phyloP scores from a whole-genome alignment of 2,888 invertebrate genomes.

The Embidobia sp. region DNA sequence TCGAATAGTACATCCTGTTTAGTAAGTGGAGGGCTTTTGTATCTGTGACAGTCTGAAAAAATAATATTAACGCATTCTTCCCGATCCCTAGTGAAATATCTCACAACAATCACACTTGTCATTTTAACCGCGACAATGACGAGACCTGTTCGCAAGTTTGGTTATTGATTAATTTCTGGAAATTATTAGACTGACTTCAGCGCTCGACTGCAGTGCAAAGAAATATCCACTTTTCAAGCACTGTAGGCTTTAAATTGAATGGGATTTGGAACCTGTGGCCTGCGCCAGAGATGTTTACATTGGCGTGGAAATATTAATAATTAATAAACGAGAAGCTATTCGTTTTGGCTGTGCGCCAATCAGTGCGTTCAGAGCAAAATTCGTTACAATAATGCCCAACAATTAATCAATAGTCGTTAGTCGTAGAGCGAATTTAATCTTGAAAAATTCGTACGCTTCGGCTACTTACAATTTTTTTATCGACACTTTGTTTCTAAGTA shows the following conservation, averaged over 20 bases:
- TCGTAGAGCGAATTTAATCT: slow-evolving; percentile 14
- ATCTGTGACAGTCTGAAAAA: slow-evolving; percentile 56
- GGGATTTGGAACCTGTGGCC: neutral
- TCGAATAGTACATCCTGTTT: slow-evolving; percentile 20
- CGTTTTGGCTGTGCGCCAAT: slow-evolving; percentile 32
- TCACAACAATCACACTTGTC: slow-evolving; percentile 32
- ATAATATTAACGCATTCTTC: slow-evolving; percentile 28
- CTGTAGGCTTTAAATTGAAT: neutral
- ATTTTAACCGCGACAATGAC: slow-evolving; percentile 5
- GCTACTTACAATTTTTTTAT: slow-evolving; percentile 37
- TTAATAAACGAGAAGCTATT: slow-evolving; percentile 38
- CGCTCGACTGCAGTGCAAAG: neutral
- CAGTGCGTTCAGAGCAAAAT: slow-evolving; percentile 14
- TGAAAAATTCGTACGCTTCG: slow-evolving; percentile 29
- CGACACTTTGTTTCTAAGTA: slow-evolving; percentile 33
- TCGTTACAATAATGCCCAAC: slow-evolving; percentile 52
- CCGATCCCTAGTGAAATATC: slow-evolving; percentile 20
- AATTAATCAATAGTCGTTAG: slow-evolving; percentile 55
- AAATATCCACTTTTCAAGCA: neutral
- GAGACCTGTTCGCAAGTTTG: slow-evolving; percentile 2
- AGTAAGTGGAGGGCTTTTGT: slow-evolving; percentile 40
- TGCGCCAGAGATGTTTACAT: slow-evolving; percentile 26
- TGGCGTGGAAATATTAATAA: slow-evolving; percentile 35
- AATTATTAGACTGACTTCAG: slow-evolving; percentile 21
- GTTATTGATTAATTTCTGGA: slow-evolving; percentile 48